Base-by-base conservation (phyloP, 2,113 vertebrate genomes). In the Phalacrocorax pelagicus region DNA sequence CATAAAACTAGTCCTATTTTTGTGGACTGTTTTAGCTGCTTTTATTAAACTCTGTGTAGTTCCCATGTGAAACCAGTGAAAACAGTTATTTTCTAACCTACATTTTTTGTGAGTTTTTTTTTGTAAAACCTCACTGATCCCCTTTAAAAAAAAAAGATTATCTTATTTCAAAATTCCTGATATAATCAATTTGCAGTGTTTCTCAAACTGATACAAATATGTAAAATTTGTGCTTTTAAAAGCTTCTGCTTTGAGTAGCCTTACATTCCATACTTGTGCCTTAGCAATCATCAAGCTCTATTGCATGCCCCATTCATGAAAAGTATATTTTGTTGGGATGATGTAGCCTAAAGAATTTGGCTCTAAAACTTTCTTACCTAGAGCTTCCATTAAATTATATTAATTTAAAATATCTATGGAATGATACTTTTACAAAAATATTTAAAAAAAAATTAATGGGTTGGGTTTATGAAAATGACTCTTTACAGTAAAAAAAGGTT, bases 351-450 rank as follows among this genome's bases (percentile, higher is more conserved):
- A 97, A 92, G 77, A 62, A 92, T 97, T 96, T 91, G 91, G 91
- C 93, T 96, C 86, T 95, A 95, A 97, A 94, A 91, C 83, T 95
- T 91, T 86, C 91, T 86, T 97, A 97, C 85, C 82, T 97, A 97
- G 84, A 97, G 82, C 95, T 97, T 94, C 96, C 96, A 95, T 98
- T 98, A 98, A 98, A 98, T 98, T 98, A 98, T 97, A 98, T 97
- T 98, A 98, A 97, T 98, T 98, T 98, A 98, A 98, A 98, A 98
- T 98, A 98, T 97, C 95, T 98, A 98, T 94, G 96, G 96, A 98
- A 98, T 98, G 97, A 97, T 97, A 96, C 22, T 93, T 96, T 96
- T 95, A 94, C 80, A 97, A 97, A 96, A 94, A 96, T 66, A 96
- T 58, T 86, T 55, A 84, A 90, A 93, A 34, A 62, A 90, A 65